Evolutionary conservation across 2,888 invertebrate species (phyloP).

Genomic region (Panopea generosa): DNA sequence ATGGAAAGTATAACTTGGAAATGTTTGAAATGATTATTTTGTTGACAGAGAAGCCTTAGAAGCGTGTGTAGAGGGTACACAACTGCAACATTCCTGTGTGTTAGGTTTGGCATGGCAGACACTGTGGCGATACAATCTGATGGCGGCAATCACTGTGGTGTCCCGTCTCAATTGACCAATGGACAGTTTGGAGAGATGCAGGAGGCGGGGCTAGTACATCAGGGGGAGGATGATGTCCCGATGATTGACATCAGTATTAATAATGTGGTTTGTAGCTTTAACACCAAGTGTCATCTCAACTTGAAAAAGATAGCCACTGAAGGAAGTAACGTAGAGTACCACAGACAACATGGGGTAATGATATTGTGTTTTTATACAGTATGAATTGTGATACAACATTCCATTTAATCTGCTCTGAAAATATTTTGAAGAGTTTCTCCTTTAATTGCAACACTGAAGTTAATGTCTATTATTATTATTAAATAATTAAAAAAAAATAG

Average conservation of each 20-base stretch:
- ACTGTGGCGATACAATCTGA: not conserved
- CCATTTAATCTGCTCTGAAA: too few relatives aligned
- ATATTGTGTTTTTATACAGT: not conserved
- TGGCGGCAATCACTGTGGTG: not conserved
- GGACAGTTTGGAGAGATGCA: not conserved
- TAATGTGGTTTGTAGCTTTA: conserved; percentile 99
- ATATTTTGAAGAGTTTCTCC: too few relatives aligned
- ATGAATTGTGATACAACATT: too few relatives aligned
- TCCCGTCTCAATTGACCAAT: conserved; percentile 2
- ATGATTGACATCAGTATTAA: conserved; percentile 94
- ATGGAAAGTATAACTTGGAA: too few relatives aligned
- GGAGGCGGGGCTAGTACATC: not conserved
- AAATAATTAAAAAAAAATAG: too few relatives aligned
- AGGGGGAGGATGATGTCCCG: conserved; percentile 26
- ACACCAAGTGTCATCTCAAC: conserved; percentile 98
- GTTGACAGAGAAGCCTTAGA: too few relatives aligned
- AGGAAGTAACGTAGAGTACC: conserved; percentile 97
- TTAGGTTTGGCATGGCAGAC: conserved; percentile 10
- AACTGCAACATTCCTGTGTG: too few relatives aligned
- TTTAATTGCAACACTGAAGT: too few relatives aligned
- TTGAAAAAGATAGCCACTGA: conserved; percentile 96
- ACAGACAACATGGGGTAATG: conserved; percentile 94
- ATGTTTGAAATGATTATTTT: too few relatives aligned
- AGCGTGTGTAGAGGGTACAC: too few relatives aligned
- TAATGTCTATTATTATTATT: too few relatives aligned